Evolutionary conservation across 2,113 vertebrate species (phyloP).

Genomic region (Varanus salvator): DNA sequence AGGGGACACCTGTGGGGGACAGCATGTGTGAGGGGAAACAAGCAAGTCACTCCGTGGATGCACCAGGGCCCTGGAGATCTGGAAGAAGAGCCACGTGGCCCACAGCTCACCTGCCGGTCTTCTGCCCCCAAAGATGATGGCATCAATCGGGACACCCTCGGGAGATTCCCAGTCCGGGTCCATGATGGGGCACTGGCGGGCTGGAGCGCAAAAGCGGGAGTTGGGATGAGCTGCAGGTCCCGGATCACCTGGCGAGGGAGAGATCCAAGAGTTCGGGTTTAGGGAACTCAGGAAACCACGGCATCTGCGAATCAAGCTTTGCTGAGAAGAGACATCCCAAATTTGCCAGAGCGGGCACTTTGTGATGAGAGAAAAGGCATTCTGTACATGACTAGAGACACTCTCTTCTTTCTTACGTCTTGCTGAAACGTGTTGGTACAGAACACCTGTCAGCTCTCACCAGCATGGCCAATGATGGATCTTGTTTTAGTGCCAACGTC

Average conservation of each 20-base stretch:
- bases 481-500: too few species aligned
- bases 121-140: conserved; percentile 81
- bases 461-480: too few species aligned
- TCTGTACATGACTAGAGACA: not conserved
- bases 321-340: not conserved
- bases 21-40: not conserved
- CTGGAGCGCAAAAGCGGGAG: conserved; percentile 80
- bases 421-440: not conserved
- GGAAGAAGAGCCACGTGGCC: fast-evolving
- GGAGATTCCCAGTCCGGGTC: conserved; percentile 79
- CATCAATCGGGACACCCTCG: conserved; percentile 80
- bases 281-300: not conserved
- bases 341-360: not conserved
- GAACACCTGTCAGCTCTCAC: too few species aligned
- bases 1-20: conserved; percentile 72
- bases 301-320: not conserved
- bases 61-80: not conserved
- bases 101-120: conserved; percentile 71
- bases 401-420: not conserved
- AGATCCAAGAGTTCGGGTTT: not conserved
- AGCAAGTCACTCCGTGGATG: not conserved
- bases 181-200: conserved; percentile 79
- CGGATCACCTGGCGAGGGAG: conserved; percentile 63
- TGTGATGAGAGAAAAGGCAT: not conserved
- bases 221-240: conserved; percentile 79